phyloP scores from a whole-genome alignment of 37 sponge, comb jelly and placozoan species.

The Chondrilla cf. caribensis region DNA sequence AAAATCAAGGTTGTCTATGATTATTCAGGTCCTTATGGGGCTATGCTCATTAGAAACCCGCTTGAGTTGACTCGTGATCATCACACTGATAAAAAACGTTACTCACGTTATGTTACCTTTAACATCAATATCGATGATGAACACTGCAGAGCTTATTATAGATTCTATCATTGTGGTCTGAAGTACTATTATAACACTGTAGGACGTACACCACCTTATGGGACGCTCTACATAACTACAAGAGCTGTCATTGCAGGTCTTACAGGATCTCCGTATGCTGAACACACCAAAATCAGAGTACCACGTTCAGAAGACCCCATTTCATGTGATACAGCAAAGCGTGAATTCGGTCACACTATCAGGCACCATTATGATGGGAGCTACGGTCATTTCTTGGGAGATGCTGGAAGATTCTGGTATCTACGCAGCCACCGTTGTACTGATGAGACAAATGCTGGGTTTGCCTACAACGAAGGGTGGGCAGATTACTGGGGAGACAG shows the following conservation, averaged over 20 bases:
- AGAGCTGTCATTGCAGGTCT: not conserved
- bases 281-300: not conserved
- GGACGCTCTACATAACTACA: not conserved
- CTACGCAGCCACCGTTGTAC: not conserved
- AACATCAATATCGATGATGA: not conserved
- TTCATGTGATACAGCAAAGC: not conserved
- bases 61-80: not conserved
- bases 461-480: constrained; percentile 47
- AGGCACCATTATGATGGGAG: constrained; percentile 34
- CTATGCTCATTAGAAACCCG: not conserved
- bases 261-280: constrained; percentile 11
- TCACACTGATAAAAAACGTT: not conserved
- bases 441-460: constrained; percentile 11
- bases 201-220: not conserved
- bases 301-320: not conserved
- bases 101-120: not conserved
- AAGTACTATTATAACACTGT: not conserved
- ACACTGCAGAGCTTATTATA: constrained; percentile 30
- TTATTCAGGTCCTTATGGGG: not conserved
- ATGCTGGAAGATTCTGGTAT: constrained; percentile 15
- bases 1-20: not conserved
- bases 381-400: constrained; percentile 4
- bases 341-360: constrained; percentile 36
- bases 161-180: not conserved
- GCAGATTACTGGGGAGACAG: constrained; percentile 24